Evolutionary conservation across 2,888 invertebrate species (phyloP).

Genomic region (Mamestra brassicae): DNA sequence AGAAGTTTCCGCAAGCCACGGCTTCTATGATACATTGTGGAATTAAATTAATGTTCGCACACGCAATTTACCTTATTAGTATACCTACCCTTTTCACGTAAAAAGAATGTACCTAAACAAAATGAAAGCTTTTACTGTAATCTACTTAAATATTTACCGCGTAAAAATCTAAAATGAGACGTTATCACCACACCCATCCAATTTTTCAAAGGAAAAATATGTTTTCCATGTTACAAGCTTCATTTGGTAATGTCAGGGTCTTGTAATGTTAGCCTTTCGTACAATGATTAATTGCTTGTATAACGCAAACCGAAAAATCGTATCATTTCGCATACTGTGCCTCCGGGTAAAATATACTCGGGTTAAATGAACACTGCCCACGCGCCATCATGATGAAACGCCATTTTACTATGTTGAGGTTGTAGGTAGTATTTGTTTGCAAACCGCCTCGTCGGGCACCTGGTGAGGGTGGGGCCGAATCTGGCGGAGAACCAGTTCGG

Average conservation of each 20-base stretch:
- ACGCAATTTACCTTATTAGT: conserved; percentile 10
- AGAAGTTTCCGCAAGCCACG: conserved; percentile 33
- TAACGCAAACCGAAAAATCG: conserved; percentile 23
- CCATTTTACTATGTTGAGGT: not conserved
- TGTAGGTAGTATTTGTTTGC: not conserved
- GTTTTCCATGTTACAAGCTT: conserved; percentile 4
- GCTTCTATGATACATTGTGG: conserved; percentile 5
- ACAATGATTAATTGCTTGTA: conserved; percentile 44
- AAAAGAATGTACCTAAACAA: not conserved
- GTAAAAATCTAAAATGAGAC: not conserved
- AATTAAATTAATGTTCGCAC: conserved; percentile 34
- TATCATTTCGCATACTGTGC: conserved; percentile 11
- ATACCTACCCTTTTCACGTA: not conserved
- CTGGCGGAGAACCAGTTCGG: too few relatives aligned
- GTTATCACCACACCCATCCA: conserved; percentile 1
- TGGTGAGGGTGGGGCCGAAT: too few relatives aligned
- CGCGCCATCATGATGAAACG: not conserved
- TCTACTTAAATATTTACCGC: not conserved
- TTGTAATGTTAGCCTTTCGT: conserved; percentile 19
- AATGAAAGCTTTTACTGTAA: conserved; percentile 21
- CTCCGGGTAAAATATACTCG: conserved; percentile 6
- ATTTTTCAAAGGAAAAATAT: conserved; percentile 17
- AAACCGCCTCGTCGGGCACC: too few relatives aligned
- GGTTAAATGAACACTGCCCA: conserved; percentile 5
- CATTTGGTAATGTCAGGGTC: conserved; percentile 35